Evolutionary conservation across 2,888 invertebrate species (phyloP), one percentile per base, ranked within the genome.

Genomic region (Rotaria macrura): DNA sequence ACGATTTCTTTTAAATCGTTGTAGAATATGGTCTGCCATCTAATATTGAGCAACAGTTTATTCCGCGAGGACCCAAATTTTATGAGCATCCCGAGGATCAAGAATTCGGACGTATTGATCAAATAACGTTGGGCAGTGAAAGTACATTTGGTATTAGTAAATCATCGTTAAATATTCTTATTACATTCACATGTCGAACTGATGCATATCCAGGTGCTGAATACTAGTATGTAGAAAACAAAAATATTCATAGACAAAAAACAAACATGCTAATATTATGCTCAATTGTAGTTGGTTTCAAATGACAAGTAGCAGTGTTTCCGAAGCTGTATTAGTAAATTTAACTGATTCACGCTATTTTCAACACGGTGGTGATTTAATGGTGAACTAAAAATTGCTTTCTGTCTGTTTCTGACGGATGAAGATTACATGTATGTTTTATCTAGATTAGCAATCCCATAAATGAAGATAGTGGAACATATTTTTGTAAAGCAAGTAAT

Each of bases 21-120:
- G 12, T 84, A 84, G 86, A 86, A 47, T 86, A 86, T 84, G 86
- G 86, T 54, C 43, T 86, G 6, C 86, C 86, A 14, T 86, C 86
- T 25, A 86, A 74, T 25, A 86, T 86, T 57, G 86, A 86, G 49
- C 43, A 74, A 40, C 57, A 72, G 29, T 86, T 86, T 57, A 65
- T 86, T 34, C 86, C 86, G 23, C 84, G 86, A n/a, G 86, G 65
- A 17, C 86, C 86, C 0, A 86, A 86, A 79, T 84, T 86, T 52
- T 84, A 74, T 47, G 84, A 86, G 49, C 86, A 86, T 72, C 86
- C 86, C 38, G 25, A 84, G 57, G 86, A 86, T 57, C 79, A 84
- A 40, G 86, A 84, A 47, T 86, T 84, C 20, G 86, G 86, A 43
- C 72, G 74, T 49, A 29, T 86, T 25, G 86, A 86, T 57, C 84